Conservation (phyloP, 1,140 invertebrate species). For the Rhopalosiphum maidis region DNA sequence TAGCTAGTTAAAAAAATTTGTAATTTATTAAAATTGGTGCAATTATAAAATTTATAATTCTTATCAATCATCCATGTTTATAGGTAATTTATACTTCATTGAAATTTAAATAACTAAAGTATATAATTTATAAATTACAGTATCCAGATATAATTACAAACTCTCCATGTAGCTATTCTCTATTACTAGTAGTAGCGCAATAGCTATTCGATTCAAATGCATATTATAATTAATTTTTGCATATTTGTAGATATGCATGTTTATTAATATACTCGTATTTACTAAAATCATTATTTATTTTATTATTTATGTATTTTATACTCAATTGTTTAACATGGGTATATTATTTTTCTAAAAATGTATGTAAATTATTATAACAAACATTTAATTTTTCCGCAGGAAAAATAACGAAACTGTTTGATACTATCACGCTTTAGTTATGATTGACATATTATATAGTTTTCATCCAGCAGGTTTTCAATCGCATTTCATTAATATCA, state of each 20-base stretch:
- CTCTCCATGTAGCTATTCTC: too few relatives aligned
- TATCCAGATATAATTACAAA: too few relatives aligned
- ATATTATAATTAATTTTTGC: neutral
- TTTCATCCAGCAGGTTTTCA: neutral
- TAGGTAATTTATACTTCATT: too few relatives aligned
- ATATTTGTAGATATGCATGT: neutral
- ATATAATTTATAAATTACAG: too few relatives aligned
- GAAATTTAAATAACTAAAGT: too few relatives aligned
- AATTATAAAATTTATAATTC: too few relatives aligned
- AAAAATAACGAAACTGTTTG: neutral
- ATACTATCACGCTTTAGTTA: neutral
- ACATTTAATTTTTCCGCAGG: neutral
- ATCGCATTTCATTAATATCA: neutral
- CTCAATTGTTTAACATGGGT: neutral
- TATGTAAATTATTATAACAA: neutral
- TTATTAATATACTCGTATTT: neutral
- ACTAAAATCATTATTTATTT: neutral
- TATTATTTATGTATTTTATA: neutral
- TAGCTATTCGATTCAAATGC: too few relatives aligned
- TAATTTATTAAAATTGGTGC: too few relatives aligned
- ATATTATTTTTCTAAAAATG: neutral
- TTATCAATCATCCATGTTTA: too few relatives aligned
- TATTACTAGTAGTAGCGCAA: too few relatives aligned
- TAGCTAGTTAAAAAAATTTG: too few relatives aligned
- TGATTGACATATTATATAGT: neutral